Percentiles rank a stretch among this genome's conserved stretches.
Conservation (phyloP, 2,888 invertebrate species). For the Ectemnius cavifrons region DNA sequence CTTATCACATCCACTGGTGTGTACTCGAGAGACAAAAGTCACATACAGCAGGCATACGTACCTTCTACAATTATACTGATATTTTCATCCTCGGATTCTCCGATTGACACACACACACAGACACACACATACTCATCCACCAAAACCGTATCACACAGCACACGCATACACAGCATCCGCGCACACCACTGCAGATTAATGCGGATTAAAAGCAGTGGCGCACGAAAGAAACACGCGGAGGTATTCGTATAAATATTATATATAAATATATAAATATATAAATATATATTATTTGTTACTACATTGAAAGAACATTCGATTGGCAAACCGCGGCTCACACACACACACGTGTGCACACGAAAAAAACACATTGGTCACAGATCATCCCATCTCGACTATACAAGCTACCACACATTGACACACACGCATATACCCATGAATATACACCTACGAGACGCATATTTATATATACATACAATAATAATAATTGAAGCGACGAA, state of each 20-base stretch:
- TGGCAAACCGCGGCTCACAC: slow-evolving; percentile 13
- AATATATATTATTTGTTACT: slow-evolving; percentile 51
- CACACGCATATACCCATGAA: slow-evolving; percentile 10
- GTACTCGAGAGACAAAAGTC: slow-evolving; percentile 18
- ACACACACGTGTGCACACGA: not conserved
- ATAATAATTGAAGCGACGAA: slow-evolving; percentile 40
- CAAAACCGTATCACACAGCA: not conserved
- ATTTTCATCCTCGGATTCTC: slow-evolving; percentile 21
- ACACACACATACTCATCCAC: too few species aligned
- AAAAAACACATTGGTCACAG: too few species aligned
- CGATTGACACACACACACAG: slow-evolving; percentile 24
- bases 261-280: slow-evolving; percentile 36
- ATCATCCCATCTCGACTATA: slow-evolving; percentile 18
- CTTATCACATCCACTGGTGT: slow-evolving; percentile 34
- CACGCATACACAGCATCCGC: slow-evolving; percentile 34
- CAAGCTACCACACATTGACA: slow-evolving; percentile 31
- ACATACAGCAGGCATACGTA: slow-evolving; percentile 17
- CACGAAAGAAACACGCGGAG: slow-evolving; percentile 22
- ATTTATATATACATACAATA: slow-evolving; percentile 55
- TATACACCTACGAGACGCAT: slow-evolving; percentile 21
- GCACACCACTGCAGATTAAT: slow-evolving; percentile 27
- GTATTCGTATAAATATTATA: slow-evolving; percentile 21
- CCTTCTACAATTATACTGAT: slow-evolving; percentile 15
- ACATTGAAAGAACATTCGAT: slow-evolving; percentile 31
- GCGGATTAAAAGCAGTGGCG: slow-evolving; percentile 20